Conservation (phyloP, 2,888 invertebrate genomes). For the Myopa testacea region DNA sequence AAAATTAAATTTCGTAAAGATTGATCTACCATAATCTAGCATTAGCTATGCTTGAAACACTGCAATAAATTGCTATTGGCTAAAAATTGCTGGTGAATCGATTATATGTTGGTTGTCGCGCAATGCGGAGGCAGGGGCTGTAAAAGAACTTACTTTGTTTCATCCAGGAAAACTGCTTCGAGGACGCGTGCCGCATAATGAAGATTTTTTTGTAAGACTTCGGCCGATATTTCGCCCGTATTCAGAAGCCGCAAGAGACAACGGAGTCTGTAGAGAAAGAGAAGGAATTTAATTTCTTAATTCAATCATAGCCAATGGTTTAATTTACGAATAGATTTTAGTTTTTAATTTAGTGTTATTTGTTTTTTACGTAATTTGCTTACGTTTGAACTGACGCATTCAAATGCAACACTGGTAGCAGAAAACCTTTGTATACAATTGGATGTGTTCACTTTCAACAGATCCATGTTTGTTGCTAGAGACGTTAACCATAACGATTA, state of each 20-base stretch:
- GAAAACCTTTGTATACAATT: no score
- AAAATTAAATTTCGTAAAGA: neutral
- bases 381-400: no score
- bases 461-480: neutral
- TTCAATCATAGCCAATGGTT: neutral
- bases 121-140: neutral
- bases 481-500: neutral
- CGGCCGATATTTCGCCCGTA: conserved; percentile 87
- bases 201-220: conserved; percentile 90
- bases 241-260: conserved; percentile 89
- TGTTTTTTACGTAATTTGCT: no score
- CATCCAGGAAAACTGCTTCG: conserved; percentile 93
- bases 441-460: no score
- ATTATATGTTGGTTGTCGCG: neutral
- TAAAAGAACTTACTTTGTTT: conserved; percentile 83
- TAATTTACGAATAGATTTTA: neutral
- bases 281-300: neutral
- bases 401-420: no score
- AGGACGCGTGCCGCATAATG: conserved; percentile 93
- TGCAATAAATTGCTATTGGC: neutral
- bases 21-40: conserved; percentile 5
- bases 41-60: conserved; percentile 11
- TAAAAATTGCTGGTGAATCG: conserved; percentile 19
- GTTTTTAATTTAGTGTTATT: neutral
- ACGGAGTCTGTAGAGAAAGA: conserved; percentile 79